Base-by-base conservation (phyloP, 37 sponge, comb jelly and placozoan genomes). In the Eunapius fragilis region DNA sequence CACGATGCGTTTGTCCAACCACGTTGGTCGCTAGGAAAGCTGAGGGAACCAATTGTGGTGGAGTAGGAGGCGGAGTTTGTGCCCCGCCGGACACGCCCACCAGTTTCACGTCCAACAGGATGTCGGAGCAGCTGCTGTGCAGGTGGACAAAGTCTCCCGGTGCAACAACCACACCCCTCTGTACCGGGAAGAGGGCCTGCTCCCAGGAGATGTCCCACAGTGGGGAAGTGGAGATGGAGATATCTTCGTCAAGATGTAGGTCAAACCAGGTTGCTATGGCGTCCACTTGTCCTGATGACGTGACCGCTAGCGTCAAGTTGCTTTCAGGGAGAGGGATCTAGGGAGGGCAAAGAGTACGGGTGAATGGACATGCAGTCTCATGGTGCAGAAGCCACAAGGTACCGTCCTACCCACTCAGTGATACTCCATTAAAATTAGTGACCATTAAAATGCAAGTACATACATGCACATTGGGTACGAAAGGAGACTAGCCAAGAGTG, bases 151-250 rank as follows among this genome's bases (percentile, higher is more conserved):
- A 26, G 78, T 90, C 86, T 36, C 90, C 87, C 19, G 35, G 31
- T 0, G 80, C 72, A 24, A 91, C 74, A 5, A 22, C 22, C 34
- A 80, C 0, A 9, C 45, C 26, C 31, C 23, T 31, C 75, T 72
- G 31, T 3, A 89, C 72, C 27, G 94, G 88, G 72, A 77, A 93
- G 24, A 90, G 70, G n/a, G 94, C 94, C 80, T 93, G 94, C 37
- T 93, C 91, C 94, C 94, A 93, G 19, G 83, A 90, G 80, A 49
- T 36, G 76, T 82, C 79, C 70, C 88, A 23, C 2, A 27, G 67
- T 0, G 92, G 90, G 26, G 80, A 89, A 3, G 94, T 87, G 69
- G 87, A 83, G 45, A 90, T 74, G 72, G 80, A 70, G 31, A 25
- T 32, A n/a, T 74, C 37, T 28, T 28, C 25, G 81, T 86, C 87